Evolutionary conservation across 1,140 invertebrate genomes (phyloP).

Genomic region (Scylla paramamosain): DNA sequence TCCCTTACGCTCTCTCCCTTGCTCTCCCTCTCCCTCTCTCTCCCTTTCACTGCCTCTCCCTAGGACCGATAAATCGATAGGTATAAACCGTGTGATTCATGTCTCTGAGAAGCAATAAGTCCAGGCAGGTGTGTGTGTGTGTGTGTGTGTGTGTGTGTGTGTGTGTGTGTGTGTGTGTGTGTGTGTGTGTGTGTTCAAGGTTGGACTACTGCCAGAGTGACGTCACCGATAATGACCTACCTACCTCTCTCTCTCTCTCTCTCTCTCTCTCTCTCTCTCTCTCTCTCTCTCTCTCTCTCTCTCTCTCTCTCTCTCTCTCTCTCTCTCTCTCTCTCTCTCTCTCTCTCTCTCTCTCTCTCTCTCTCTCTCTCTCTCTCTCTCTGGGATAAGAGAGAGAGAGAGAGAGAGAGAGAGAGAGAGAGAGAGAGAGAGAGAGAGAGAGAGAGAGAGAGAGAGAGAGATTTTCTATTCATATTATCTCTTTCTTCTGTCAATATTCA

Average conservation of each 20-base stretch:
- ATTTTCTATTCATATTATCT: too few species aligned
- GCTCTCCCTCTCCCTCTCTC: too few species aligned
- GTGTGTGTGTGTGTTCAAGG: background rate
- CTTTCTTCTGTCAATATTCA: background rate
- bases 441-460: too few species aligned
- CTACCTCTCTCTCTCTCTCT: slow-evolving; percentile 43
- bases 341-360: slow-evolving; percentile 34
- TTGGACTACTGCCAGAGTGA: slow-evolving; percentile 59
- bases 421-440: too few species aligned
- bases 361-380: background rate
- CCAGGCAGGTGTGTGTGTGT: slow-evolving; percentile 59
- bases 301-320: slow-evolving; percentile 39
- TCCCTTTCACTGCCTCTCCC: background rate
- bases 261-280: slow-evolving; percentile 14
- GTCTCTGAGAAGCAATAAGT: slow-evolving; percentile 48
- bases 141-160: slow-evolving; percentile 9
- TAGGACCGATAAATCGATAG: slow-evolving; percentile 69
- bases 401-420: too few species aligned
- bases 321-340: slow-evolving; percentile 1
- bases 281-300: slow-evolving; percentile 25
- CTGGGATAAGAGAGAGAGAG: too few species aligned
- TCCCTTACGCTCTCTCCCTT: background rate
- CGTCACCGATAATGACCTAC: slow-evolving; percentile 72
- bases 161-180: slow-evolving; percentile 33
- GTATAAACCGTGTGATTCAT: slow-evolving; percentile 63